These are phyloP conservation scores for Rhimphoctona megacephalus DNA, from an alignment of 2,888 invertebrate species.

Conservation along the genomic window DNA sequence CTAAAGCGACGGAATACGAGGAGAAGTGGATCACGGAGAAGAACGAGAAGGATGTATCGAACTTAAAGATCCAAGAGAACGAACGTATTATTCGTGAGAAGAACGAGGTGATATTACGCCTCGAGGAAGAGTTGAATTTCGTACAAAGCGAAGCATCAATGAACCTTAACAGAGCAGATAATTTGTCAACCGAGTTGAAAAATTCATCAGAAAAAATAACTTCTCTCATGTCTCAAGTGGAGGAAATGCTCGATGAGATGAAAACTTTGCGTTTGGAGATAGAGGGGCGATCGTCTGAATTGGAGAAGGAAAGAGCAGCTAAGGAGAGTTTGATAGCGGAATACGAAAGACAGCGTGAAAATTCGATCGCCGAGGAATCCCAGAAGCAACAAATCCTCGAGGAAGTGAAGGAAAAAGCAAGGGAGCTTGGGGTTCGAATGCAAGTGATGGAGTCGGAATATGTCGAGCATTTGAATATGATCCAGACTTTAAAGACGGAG, in stretches of 20 bases:
- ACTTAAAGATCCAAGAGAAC: slow-evolving; percentile 76
- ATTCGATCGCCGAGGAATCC: slow-evolving; percentile 33
- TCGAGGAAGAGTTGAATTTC: slow-evolving; percentile 74
- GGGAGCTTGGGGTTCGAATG: slow-evolving; percentile 82
- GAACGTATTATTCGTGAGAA: slow-evolving; percentile 73
- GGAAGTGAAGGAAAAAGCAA: slow-evolving; percentile 81
- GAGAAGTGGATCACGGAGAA: slow-evolving; percentile 75
- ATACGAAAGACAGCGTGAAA: slow-evolving; percentile 61
- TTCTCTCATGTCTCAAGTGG: slow-evolving; percentile 69
- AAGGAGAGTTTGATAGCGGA: slow-evolving; percentile 67
- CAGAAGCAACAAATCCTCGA: slow-evolving; percentile 74
- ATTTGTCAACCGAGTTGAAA: slow-evolving; percentile 67
- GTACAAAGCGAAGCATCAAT: slow-evolving; percentile 63
- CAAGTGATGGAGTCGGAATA: slow-evolving; percentile 82
- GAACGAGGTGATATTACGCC: slow-evolving; percentile 76
- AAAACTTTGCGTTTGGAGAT: slow-evolving; percentile 63
- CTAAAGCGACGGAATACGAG: slow-evolving; percentile 46
- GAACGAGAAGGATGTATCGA: slow-evolving; percentile 78
- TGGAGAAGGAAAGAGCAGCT: slow-evolving; percentile 61
- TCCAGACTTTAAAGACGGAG: slow-evolving; percentile 79
- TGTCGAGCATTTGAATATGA: slow-evolving; percentile 78
- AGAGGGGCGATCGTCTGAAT: slow-evolving; percentile 32
- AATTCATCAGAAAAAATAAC: slow-evolving; percentile 71
- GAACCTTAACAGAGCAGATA: slow-evolving; percentile 66
- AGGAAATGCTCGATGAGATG: slow-evolving; percentile 73